phyloP scores from a whole-genome alignment of 2,113 vertebrate species.

The Cromileptes altivelis region DNA sequence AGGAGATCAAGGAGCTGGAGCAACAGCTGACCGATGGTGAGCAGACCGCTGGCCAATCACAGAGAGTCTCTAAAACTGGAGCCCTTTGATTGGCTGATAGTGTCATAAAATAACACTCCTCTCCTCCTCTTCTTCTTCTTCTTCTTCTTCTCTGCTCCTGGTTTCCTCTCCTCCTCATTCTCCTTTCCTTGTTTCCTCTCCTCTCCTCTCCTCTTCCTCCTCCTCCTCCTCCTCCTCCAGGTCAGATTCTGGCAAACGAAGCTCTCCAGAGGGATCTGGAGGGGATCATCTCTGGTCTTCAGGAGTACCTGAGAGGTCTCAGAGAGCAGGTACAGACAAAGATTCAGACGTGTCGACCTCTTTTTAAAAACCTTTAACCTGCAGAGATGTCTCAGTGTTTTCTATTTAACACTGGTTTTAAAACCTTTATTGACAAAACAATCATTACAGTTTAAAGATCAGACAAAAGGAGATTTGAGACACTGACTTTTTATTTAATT shows the following conservation, averaged over 20 bases:
- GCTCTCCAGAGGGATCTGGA: conserved; percentile 92
- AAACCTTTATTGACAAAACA: too few species aligned
- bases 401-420: too few species aligned
- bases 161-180: neutral
- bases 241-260: conserved; percentile 94
- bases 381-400: too few species aligned
- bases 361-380: too few species aligned
- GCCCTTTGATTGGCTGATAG: conserved; percentile 17
- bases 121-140: neutral
- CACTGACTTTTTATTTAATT: too few species aligned
- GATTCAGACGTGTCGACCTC: too few species aligned
- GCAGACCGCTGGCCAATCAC: conserved; percentile 24
- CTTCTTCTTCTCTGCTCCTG: neutral
- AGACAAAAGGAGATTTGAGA: too few species aligned
- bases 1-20: conserved; percentile 95
- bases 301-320: conserved; percentile 89
- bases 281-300: conserved; percentile 90
- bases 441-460: too few species aligned
- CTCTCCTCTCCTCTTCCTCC: neutral
- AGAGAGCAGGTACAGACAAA: conserved; percentile 85
- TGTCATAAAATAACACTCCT: neutral
- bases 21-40: conserved; percentile 94
- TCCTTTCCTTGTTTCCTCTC: neutral
- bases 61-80: neutral
- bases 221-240: conserved; percentile 72